phyloP scores from a whole-genome alignment of 2,113 vertebrate species.

The Urocolius indicus region DNA sequence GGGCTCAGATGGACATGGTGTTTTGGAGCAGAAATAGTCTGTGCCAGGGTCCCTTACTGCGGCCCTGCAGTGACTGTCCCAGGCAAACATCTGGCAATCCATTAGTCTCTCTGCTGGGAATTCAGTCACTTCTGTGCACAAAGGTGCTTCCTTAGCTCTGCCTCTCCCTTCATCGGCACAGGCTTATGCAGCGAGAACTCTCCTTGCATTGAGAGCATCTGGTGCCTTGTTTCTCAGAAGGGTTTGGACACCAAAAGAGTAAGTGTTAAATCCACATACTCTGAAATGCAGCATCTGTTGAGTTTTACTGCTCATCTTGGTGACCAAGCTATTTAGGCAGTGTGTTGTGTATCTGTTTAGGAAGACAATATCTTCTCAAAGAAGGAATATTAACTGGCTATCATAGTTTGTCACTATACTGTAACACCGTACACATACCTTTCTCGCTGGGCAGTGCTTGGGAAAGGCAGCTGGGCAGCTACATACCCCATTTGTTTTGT shows the following conservation, averaged over 20 bases:
- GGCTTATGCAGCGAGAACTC: not conserved
- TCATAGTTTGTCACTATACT: not conserved
- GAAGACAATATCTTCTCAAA: not conserved
- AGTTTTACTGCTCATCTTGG: not conserved
- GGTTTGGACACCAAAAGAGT: not conserved
- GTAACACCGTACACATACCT: fast-evolving
- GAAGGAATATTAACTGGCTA: not conserved
- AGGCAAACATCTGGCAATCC: too few relatives aligned
- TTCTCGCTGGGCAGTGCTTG: not conserved
- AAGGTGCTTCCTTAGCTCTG: too few relatives aligned
- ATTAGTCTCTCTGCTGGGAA: not conserved
- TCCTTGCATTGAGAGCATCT: fast-evolving
- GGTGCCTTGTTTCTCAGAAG: not conserved
- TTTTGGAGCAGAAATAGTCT: not conserved
- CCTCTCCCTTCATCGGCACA: not conserved
- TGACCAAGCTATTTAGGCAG: not conserved
- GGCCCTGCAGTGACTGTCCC: not conserved
- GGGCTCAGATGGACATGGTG: not conserved
- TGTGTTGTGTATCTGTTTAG: fast-evolving
- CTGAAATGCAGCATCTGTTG: not conserved
- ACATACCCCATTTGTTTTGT: not conserved
- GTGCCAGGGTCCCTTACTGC: not conserved
- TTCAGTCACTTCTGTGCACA: fast-evolving
- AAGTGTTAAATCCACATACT: not conserved
- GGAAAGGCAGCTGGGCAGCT: not conserved